Conservation (phyloP, 2,113 vertebrate genomes). For the human region GRCh38 chr11:14135501-14136000, state of each 20-base stretch:
- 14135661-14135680: background rate
- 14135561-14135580: conserved; percentile 91
- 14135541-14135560: conserved; percentile 99
- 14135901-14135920: background rate
- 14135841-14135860: background rate
- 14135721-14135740: background rate
- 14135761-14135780: background rate
- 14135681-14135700: background rate
- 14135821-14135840: background rate
- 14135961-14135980: background rate
- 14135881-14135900: background rate
- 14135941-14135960: background rate
- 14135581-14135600: background rate
- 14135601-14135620: background rate
- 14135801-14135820: background rate
- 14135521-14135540: conserved; percentile 97
- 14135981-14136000: background rate
- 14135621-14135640: background rate
- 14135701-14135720: background rate
- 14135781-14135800: background rate
- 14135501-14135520: conserved; percentile 95
- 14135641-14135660: background rate
- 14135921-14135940: conserved; percentile 42
- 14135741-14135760: background rate
- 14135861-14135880: background rate